Base-by-base conservation (phyloP, 1,140 invertebrate genomes). In the Campoletis sonorensis region DNA sequence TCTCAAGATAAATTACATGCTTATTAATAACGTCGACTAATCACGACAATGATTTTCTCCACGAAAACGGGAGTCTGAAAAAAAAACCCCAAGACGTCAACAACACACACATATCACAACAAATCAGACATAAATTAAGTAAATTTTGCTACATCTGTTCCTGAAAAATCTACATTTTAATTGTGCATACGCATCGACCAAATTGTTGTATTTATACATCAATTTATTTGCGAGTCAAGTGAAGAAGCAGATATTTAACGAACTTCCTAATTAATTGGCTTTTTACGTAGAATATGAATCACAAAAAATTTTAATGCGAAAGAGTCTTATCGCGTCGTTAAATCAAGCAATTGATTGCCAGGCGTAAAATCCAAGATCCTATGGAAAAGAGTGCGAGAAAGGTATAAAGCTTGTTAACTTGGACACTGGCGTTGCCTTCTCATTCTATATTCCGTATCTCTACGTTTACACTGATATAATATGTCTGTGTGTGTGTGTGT, bases 1-100 rank as follows among this genome's bases (percentile, higher is more conserved):
- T 40, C 3, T 77, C 30, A 40, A 61, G 54, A 77, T 61, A 77
- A 77, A 77, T 40, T 30, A 30, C 75, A 77, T 40, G 82, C 83
- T 86, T 87, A 88, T 88, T 88, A 88, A 88, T 87, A 88, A 82
- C 58, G 87, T 84, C 87, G 86, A 87, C 86, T 87, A 88, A 88
- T 88, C 85, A 86, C 85, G 81, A 85, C 84, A 84, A 86, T 88
- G 86, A 86, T 86, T 88, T 68, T 85, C 1, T 54, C 2, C 49
- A 45, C 40, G 40, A 8, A 13, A 45, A 45, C 40, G 40, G 8
- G 40, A 13, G 40, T 11, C 1, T 3, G 11, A 8, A 11, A 45
- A 45, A 45, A 45, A 45, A 10, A 45, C n/a, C n/a, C n/a, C 5
- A 45, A 45, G 40, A 45, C 40, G 40, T 45, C 5, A 45, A 3